These are phyloP conservation scores for Pollenia griseotomentosa DNA, from an alignment of 2,888 invertebrate genomes.

Conservation along the genomic window DNA sequence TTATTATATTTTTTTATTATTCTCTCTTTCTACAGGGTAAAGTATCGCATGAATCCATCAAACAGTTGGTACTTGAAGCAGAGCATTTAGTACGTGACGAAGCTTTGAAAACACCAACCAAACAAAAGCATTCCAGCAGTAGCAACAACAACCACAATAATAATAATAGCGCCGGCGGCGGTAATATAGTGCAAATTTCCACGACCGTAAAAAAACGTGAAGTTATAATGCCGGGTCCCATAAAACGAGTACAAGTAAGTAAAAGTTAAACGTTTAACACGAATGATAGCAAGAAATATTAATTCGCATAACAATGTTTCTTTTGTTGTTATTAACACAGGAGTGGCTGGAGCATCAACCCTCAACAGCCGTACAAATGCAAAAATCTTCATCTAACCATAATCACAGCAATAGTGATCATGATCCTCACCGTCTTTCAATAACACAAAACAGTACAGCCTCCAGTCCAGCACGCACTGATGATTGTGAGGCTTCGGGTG, in stretches of 20 bases:
- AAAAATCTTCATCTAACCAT: conserved; percentile 71
- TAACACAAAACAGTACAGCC: conserved; percentile 11
- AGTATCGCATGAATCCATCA: conserved; percentile 87
- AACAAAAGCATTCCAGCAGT: conserved; percentile 79
- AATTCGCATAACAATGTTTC: not conserved
- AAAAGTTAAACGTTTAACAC: not conserved
- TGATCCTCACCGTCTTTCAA: conserved; percentile 15
- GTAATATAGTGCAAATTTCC: conserved; percentile 80
- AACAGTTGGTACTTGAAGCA: conserved; percentile 91
- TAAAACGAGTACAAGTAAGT: conserved; percentile 83
- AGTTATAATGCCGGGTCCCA: conserved; percentile 82
- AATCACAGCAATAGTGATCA: conserved; percentile 44
- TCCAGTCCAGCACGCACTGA: conserved; percentile 76
- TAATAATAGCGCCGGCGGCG: conserved; percentile 73
- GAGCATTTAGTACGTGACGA: conserved; percentile 90
- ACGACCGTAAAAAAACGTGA: conserved; percentile 84
- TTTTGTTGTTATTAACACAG: conserved; percentile 72
- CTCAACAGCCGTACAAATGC: conserved; percentile 76
- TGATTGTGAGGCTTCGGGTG: conserved; percentile 94
- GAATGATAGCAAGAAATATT: not conserved
- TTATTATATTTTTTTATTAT: conserved; percentile 26
- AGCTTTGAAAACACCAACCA: conserved; percentile 83
- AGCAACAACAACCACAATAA: conserved; percentile 73
- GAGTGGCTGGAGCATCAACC: conserved; percentile 84
- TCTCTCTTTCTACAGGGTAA: conserved; percentile 77